Percentiles rank a stretch among this genome's conserved stretches.
Conservation (phyloP, 64 coral and sea anemone genomes). For the Anthopleura sola region DNA sequence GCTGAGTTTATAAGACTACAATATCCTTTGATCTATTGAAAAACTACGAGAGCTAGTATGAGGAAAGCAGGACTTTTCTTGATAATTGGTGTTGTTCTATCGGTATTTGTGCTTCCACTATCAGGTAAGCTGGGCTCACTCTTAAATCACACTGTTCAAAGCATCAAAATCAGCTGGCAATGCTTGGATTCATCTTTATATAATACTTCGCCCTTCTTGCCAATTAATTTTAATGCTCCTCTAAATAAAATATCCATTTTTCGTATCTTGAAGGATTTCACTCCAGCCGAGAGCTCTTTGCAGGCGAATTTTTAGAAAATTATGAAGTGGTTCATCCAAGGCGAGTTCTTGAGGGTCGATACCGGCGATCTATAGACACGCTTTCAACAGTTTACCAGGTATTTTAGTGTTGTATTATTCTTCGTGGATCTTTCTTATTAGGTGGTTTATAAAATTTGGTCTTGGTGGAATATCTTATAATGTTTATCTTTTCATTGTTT, state of each 20-base stretch:
- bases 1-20: background rate
- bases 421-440: background rate
- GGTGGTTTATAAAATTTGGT: background rate
- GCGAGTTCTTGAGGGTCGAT: background rate
- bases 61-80: constrained; percentile 12
- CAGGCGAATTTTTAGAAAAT: constrained; percentile 23
- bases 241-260: background rate
- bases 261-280: background rate
- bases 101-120: background rate
- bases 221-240: background rate
- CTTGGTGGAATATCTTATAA: background rate
- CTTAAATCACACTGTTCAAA: background rate
- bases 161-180: background rate
- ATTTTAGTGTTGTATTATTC: background rate
- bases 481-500: background rate
- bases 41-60: background rate
- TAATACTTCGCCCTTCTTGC: background rate
- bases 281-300: background rate
- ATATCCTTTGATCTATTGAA: background rate
- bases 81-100: background rate
- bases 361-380: background rate
- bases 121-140: background rate
- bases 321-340: background rate
- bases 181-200: background rate
- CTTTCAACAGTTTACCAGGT: background rate